These are phyloP conservation scores for Hylomyscus alleni DNA, from an alignment of 2,797 vertebrate species.

Conservation along the genomic window DNA sequence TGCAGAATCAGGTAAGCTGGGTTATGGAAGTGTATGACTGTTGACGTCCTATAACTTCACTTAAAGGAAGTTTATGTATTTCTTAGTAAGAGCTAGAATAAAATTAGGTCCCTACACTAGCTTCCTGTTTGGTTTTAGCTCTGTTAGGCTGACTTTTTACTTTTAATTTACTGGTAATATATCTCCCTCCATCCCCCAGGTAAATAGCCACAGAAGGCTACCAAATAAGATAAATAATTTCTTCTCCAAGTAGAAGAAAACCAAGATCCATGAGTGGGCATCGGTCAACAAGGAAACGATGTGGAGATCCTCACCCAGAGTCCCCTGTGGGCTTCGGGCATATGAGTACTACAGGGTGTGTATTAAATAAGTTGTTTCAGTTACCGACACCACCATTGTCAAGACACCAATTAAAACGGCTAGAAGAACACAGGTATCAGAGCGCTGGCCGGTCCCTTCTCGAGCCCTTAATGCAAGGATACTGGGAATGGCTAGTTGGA, in stretches of 20 bases:
- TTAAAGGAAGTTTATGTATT: constrained; percentile 16
- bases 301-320: constrained; percentile 90
- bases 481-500: constrained; percentile 98
- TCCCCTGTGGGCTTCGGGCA: constrained; percentile 87
- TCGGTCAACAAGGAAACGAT: constrained; percentile 91
- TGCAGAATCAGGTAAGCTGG: neutral
- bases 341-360: constrained; percentile 85
- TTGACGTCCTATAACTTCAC: constrained; percentile 44
- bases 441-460: constrained; percentile 96
- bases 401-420: constrained; percentile 96
- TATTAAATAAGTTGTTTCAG: constrained; percentile 94
- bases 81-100: constrained; percentile 46
- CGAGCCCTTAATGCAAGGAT: constrained; percentile 98
- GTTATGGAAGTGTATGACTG: neutral
- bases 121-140: constrained; percentile 20
- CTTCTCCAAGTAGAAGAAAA: constrained; percentile 66
- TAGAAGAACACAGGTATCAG: constrained; percentile 98
- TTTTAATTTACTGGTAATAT: neutral
- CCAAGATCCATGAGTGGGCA: constrained; percentile 92
- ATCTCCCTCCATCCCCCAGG: neutral
- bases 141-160: neutral
- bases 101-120: neutral
- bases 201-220: constrained; percentile 34
- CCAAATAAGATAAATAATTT: constrained; percentile 51
- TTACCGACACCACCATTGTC: constrained; percentile 95